These are phyloP conservation scores for Geotrypetes seraphini DNA, from an alignment of 2,797 vertebrate species.

Conservation along the genomic window DNA sequence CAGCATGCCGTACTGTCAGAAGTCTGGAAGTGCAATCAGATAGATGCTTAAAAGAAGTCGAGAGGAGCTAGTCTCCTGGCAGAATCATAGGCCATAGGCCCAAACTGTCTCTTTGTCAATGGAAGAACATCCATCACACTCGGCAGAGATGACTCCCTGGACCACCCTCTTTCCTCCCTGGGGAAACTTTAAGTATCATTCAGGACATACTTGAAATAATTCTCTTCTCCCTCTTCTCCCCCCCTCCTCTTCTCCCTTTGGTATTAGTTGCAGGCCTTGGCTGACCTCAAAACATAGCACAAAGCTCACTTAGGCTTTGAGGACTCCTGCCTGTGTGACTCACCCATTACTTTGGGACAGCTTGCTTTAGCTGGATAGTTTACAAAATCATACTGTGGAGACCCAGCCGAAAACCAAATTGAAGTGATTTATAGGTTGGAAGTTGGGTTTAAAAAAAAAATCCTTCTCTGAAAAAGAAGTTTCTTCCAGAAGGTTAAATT, in stretches of 20 bases:
- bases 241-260: neutral
- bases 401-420: too few relatives aligned
- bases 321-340: too few relatives aligned
- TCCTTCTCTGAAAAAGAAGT: too few relatives aligned
- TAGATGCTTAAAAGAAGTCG: conserved; percentile 22
- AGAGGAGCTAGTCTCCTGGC: conserved; percentile 10
- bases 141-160: neutral
- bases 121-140: conserved; percentile 4
- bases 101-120: conserved; percentile 9
- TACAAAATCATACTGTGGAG: too few relatives aligned
- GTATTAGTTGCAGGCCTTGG: neutral
- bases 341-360: too few relatives aligned
- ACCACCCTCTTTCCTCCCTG: neutral
- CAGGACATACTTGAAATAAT: neutral
- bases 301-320: too few relatives aligned
- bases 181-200: neutral
- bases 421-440: too few relatives aligned
- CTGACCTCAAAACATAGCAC: too few relatives aligned
- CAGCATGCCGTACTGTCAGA: neutral
- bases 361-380: too few relatives aligned
- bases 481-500: too few relatives aligned
- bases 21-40: conserved; percentile 30
- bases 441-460: too few relatives aligned
- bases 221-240: neutral
- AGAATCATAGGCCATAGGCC: too few relatives aligned